Conservation (phyloP, 2,888 invertebrate genomes). For the Thymelicus sylvestris region DNA sequence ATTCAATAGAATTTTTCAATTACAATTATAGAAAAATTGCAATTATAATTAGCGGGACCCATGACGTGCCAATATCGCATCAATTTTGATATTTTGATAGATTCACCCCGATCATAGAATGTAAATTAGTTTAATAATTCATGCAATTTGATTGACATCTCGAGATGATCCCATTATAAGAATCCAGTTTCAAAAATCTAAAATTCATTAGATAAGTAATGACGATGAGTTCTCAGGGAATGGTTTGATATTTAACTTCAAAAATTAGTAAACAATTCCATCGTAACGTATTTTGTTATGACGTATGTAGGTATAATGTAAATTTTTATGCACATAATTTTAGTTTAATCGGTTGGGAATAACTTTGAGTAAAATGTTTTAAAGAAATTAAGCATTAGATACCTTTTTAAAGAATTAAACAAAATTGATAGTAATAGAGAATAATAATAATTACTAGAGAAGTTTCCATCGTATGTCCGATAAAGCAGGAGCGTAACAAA, state of each 20-base stretch:
- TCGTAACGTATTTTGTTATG: not conserved
- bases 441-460: too few relatives aligned
- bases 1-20: slow-evolving; percentile 52
- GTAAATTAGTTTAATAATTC: slow-evolving; percentile 58
- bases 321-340: slow-evolving; percentile 1
- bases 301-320: too few relatives aligned
- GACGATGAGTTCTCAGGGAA: slow-evolving; percentile 41
- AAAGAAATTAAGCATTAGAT: not conserved
- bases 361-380: not conserved
- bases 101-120: slow-evolving; percentile 54
- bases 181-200: slow-evolving; percentile 66
- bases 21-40: slow-evolving; percentile 58
- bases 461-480: too few relatives aligned
- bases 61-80: slow-evolving; percentile 66
- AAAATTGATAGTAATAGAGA: too few relatives aligned
- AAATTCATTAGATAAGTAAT: slow-evolving; percentile 57
- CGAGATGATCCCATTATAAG: slow-evolving; percentile 52
- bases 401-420: not conserved
- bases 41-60: slow-evolving; percentile 69
- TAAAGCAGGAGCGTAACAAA: too few relatives aligned
- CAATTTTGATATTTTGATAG: slow-evolving; percentile 58
- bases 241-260: slow-evolving; percentile 11
- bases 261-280: slow-evolving; percentile 40
- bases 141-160: slow-evolving; percentile 71
- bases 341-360: not conserved